Conservation (phyloP, 2,888 invertebrate genomes). For the Tetragnatha montana region DNA sequence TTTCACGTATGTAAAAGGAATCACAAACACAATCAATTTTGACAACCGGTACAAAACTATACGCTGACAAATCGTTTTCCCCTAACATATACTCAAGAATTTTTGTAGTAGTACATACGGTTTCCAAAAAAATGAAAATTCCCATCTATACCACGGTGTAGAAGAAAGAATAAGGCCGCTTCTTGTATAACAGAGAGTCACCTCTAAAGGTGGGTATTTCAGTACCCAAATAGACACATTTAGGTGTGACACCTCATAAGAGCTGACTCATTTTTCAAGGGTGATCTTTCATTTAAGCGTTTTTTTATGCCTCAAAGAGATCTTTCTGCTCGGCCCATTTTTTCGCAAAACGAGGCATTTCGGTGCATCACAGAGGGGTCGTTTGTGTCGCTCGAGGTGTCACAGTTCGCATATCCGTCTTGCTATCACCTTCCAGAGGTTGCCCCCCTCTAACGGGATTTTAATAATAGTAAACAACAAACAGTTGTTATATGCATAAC, state of each 20-base stretch:
- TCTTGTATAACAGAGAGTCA: no score
- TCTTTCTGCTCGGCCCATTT: not conserved
- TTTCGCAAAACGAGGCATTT: conserved; percentile 12
- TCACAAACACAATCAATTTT: no score
- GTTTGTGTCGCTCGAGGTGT: conserved; percentile 39
- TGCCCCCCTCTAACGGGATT: conserved; percentile 10
- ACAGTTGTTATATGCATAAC: not conserved
- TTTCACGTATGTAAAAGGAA: no score
- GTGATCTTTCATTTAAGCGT: not conserved
- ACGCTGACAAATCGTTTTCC: no score
- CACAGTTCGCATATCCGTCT: conserved; percentile 56
- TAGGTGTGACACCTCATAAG: not conserved
- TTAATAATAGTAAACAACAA: conserved; percentile 42
- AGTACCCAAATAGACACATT: not conserved
- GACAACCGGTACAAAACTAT: no score
- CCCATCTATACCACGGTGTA: no score
- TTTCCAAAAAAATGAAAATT: no score
- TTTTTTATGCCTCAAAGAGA: not conserved
- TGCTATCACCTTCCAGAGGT: conserved; percentile 49
- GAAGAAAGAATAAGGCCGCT: no score
- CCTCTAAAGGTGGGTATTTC: no score
- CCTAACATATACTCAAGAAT: no score
- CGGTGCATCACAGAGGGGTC: conserved; percentile 1
- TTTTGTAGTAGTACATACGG: no score
- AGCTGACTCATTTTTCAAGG: not conserved